These are phyloP conservation scores for Hemistola chrysoprasaria DNA, from an alignment of 2,888 invertebrate species.

Conservation along the genomic window DNA sequence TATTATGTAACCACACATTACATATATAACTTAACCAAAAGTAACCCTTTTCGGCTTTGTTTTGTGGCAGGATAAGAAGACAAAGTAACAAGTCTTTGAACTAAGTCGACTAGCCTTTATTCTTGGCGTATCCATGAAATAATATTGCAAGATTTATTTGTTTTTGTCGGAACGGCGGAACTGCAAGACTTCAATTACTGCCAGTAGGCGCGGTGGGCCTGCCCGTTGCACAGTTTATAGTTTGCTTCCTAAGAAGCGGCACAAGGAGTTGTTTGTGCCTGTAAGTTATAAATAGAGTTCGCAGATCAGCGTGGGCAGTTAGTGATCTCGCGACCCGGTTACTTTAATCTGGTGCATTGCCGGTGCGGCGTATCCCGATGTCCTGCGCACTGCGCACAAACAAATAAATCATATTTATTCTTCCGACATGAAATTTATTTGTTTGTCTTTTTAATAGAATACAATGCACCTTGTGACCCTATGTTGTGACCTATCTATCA, in stretches of 20 bases:
- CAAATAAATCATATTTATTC: constrained; percentile 13
- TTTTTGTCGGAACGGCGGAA: constrained; percentile 1
- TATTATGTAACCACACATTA: no score
- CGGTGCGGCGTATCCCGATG: constrained; percentile 36
- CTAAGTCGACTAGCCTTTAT: neutral
- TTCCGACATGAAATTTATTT: no score
- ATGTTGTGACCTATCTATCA: no score
- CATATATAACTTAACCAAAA: no score
- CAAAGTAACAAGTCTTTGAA: no score
- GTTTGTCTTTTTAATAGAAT: no score
- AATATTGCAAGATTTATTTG: constrained; percentile 4
- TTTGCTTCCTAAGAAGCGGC: constrained; percentile 14
- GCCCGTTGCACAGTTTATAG: constrained; percentile 16
- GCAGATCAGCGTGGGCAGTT: constrained; percentile 34
- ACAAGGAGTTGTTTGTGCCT: constrained; percentile 37
- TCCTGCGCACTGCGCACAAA: no score
- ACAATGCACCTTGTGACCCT: no score
- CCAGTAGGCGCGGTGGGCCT: constrained; percentile 6
- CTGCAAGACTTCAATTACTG: constrained; percentile 6
- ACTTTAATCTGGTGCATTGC: constrained; percentile 49
- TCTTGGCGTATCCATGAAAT: constrained; percentile 1
- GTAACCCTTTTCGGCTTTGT: no score
- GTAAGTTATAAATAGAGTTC: constrained; percentile 49
- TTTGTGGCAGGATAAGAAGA: no score
- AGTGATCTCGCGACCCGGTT: constrained; percentile 70